Conservation (phyloP, 2,797 vertebrate genomes). For the Artibeus lituratus region DNA sequence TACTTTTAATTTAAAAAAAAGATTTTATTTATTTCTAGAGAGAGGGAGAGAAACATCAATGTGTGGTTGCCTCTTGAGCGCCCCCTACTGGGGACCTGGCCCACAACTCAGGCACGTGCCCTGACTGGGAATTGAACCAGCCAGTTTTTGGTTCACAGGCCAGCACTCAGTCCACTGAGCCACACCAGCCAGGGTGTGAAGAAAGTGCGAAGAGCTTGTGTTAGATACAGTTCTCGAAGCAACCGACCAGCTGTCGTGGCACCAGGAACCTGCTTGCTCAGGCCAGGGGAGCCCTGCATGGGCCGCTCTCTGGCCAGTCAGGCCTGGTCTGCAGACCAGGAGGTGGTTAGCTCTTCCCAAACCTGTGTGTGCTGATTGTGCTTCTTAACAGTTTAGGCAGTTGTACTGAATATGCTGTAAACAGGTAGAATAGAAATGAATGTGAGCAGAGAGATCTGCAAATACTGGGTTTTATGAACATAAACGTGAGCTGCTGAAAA, state of each 20-base stretch:
- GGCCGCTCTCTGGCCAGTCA: fast-evolving
- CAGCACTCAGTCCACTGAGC: too few relatives aligned
- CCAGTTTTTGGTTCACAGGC: too few relatives aligned
- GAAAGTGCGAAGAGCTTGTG: background rate
- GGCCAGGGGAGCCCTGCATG: fast-evolving
- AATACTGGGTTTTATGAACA: background rate
- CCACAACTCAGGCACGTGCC: too few relatives aligned
- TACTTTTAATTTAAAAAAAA: background rate
- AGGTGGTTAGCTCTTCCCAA: background rate
- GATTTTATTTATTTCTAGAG: background rate
- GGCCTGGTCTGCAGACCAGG: background rate
- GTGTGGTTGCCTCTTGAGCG: too few relatives aligned
- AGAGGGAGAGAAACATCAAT: too few relatives aligned
- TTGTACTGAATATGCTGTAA: background rate
- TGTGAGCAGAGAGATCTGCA: background rate
- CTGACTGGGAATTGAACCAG: too few relatives aligned
- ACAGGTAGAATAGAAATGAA: background rate
- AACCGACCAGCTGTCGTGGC: fast-evolving
- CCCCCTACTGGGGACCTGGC: too few relatives aligned
- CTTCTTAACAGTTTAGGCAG: background rate
- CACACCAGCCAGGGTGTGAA: background rate
- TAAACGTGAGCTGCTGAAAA: background rate
- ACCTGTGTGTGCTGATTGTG: background rate
- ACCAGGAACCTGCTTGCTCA: fast-evolving
- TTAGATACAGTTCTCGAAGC: background rate